These are phyloP conservation scores for Seira ritae DNA, from an alignment of 2,888 invertebrate species.

Conservation along the genomic window DNA sequence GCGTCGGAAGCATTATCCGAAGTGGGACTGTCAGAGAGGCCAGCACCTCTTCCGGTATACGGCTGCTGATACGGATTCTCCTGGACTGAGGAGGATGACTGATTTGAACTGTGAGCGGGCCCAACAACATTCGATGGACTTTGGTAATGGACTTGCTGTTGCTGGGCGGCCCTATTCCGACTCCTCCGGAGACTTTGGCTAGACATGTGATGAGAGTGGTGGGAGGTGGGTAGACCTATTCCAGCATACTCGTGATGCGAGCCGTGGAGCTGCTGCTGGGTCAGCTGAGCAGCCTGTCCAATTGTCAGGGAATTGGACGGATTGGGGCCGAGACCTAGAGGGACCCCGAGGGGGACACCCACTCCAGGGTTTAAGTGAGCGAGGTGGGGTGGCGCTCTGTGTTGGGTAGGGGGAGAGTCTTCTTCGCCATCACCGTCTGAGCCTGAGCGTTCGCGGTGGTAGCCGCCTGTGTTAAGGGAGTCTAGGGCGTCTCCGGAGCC, in stretches of 20 bases:
- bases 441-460: constrained; percentile 83
- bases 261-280: constrained; percentile 56
- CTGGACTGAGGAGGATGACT: constrained; percentile 46
- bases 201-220: constrained; percentile 76
- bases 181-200: constrained; percentile 66
- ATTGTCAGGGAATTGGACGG: constrained; percentile 75
- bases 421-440: constrained; percentile 83
- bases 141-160: constrained; percentile 77
- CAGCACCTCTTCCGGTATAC: constrained; percentile 75
- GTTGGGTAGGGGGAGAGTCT: constrained; percentile 68
- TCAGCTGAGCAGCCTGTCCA: constrained; percentile 61
- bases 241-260: constrained; percentile 73
- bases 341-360: constrained; percentile 77
- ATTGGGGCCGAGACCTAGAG: constrained; percentile 77
- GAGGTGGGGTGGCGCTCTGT: constrained; percentile 58
- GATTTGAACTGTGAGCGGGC: constrained; percentile 51
- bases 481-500: constrained; percentile 72
- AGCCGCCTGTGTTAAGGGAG: constrained; percentile 76
- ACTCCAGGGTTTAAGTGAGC: constrained; percentile 74
- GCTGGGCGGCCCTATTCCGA: constrained; percentile 63
- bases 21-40: constrained; percentile 87
- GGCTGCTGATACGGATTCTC: constrained; percentile 73
- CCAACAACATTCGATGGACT: constrained; percentile 55
- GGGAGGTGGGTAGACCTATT: constrained; percentile 77
- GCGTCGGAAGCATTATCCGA: constrained; percentile 91